Evolutionary conservation across 1,140 invertebrate species (phyloP).

Genomic region (Plectrocnemia conspersa): DNA sequence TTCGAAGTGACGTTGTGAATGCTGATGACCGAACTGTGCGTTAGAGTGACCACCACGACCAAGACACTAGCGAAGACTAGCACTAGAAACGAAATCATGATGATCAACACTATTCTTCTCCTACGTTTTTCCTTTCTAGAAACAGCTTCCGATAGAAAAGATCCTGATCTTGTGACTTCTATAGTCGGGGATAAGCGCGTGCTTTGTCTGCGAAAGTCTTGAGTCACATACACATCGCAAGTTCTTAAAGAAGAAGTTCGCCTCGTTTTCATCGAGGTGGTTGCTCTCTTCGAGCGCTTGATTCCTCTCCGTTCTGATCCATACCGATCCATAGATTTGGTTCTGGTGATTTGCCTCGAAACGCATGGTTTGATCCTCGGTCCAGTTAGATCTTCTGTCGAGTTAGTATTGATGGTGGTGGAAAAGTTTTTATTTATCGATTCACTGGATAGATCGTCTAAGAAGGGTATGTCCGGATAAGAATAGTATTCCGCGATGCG

Average conservation of each 20-base stretch:
- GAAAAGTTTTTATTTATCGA: slow-evolving; percentile 15
- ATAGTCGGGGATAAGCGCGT: slow-evolving; percentile 40
- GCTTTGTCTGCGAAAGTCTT: slow-evolving; percentile 7
- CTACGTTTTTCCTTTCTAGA: slow-evolving; percentile 54
- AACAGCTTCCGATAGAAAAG: slow-evolving; percentile 28
- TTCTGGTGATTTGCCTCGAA: slow-evolving; percentile 24
- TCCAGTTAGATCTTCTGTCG: slow-evolving; percentile 26
- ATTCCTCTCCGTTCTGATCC: slow-evolving; percentile 15
- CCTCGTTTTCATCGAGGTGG: slow-evolving; percentile 32
- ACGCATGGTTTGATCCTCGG: slow-evolving; percentile 10
- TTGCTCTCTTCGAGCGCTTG: not conserved
- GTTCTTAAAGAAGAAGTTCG: slow-evolving; percentile 39
- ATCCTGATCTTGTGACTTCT: slow-evolving; percentile 41
- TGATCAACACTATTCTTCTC: slow-evolving; percentile 58
- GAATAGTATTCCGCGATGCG: slow-evolving; percentile 22
- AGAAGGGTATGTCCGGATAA: slow-evolving; percentile 20
- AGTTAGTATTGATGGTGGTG: slow-evolving; percentile 8
- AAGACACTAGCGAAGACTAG: slow-evolving; percentile 62
- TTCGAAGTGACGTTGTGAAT: slow-evolving; percentile 55
- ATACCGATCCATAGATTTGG: slow-evolving; percentile 29
- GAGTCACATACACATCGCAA: slow-evolving; percentile 9
- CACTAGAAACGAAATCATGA: slow-evolving; percentile 63
- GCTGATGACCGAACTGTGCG: slow-evolving; percentile 57
- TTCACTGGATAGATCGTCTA: slow-evolving; percentile 28
- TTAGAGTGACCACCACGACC: slow-evolving; percentile 66